Percentiles rank a stretch among this genome's conserved stretches.
phyloP scores from a whole-genome alignment of 2,113 vertebrate genomes.

The Sorex fumeus region DNA sequence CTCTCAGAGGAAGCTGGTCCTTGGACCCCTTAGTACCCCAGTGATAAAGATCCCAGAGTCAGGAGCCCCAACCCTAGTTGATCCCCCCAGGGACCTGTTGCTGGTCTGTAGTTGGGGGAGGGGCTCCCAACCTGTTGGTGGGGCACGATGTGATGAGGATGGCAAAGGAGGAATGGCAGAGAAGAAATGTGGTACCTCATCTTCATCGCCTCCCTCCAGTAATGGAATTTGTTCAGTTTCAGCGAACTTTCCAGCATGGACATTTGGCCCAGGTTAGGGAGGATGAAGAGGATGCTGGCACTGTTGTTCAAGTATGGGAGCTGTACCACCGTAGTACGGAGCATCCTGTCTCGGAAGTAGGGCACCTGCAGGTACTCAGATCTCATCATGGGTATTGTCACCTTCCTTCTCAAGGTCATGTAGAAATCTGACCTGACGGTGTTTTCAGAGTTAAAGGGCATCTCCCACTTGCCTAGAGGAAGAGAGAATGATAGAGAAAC shows the following conservation, averaged over 20 bases:
- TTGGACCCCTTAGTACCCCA: too few species aligned
- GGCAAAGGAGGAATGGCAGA: too few species aligned
- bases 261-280: constrained; percentile 83
- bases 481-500: neutral
- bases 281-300: constrained; percentile 74
- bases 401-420: constrained; percentile 82
- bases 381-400: constrained; percentile 93
- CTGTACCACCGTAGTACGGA: constrained; percentile 81
- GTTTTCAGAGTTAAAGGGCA: constrained; percentile 82
- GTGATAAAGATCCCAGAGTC: too few species aligned
- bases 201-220: constrained; percentile 63
- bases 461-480: constrained; percentile 90
- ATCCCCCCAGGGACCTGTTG: too few species aligned
- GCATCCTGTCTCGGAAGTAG: constrained; percentile 75
- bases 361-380: constrained; percentile 45
- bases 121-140: too few species aligned
- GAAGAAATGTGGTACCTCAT: constrained; percentile 62
- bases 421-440: constrained; percentile 87
- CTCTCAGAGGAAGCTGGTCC: too few species aligned
- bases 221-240: constrained; percentile 72
- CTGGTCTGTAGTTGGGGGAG: too few species aligned
- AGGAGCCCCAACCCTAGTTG: too few species aligned
- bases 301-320: constrained; percentile 72
- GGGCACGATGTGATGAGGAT: too few species aligned
- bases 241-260: constrained; percentile 79